These are phyloP conservation scores for Cephus pulcher DNA, from an alignment of 2,888 invertebrate genomes.

Conservation along the genomic window DNA sequence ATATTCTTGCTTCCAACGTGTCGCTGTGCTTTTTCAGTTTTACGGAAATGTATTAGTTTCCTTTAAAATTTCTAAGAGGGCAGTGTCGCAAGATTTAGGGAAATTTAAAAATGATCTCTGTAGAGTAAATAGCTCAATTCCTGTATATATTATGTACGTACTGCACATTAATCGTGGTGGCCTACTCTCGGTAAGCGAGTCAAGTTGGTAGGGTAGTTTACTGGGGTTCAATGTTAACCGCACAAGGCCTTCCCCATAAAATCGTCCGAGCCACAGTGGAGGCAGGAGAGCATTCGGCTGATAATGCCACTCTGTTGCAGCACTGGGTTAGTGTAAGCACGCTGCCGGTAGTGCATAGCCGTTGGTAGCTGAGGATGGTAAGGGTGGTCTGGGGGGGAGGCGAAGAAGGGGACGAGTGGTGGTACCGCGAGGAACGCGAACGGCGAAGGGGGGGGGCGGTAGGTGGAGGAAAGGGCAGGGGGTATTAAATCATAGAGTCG, in stretches of 20 bases:
- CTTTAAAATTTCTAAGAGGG: background rate
- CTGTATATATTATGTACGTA: background rate
- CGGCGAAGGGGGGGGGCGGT: slow-evolving; percentile 21
- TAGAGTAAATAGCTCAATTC: background rate
- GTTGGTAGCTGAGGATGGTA: slow-evolving; percentile 15
- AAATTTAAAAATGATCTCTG: background rate
- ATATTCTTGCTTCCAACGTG: background rate
- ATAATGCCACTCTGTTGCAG: slow-evolving; percentile 42
- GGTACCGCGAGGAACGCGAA: slow-evolving; percentile 30
- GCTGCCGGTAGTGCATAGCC: slow-evolving; percentile 38
- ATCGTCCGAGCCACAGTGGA: background rate
- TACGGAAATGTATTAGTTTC: background rate
- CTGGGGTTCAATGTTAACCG: background rate
- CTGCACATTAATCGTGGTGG: background rate
- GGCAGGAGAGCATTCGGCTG: slow-evolving; percentile 39
- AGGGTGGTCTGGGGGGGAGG: slow-evolving; percentile 28
- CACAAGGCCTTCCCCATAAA: background rate
- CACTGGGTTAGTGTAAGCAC: slow-evolving; percentile 53
- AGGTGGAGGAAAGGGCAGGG: slow-evolving; percentile 43
- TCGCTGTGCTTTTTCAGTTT: background rate
- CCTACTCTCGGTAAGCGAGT: background rate
- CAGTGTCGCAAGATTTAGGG: background rate
- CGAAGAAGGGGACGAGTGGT: background rate
- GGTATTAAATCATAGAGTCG: slow-evolving; percentile 66
- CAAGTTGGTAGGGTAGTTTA: background rate